Evolutionary conservation across 37 sponge, comb jelly and placozoan species (phyloP), one percentile per base, ranked within the genome.

Genomic region (Halisarca cf. caerulea): DNA sequence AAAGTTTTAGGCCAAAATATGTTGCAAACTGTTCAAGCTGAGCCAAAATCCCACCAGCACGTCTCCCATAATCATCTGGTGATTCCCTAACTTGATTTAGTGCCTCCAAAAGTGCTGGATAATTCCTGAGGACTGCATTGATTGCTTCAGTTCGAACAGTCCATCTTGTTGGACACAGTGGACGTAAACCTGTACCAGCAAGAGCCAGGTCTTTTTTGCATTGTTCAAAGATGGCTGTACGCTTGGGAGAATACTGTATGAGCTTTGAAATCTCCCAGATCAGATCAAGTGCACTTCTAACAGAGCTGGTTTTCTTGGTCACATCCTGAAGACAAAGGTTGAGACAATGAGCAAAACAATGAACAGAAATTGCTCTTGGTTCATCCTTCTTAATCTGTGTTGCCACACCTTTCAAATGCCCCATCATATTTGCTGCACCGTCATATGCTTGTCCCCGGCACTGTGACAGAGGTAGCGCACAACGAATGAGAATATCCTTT

Each of bases 1-100:
- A 78, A 17, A 93, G 85, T 60, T 93, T 89, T 21, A 94, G 68
- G 0, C 95, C 91, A 88, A 86, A 94, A 73, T 39, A 89, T 23
- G 88, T 88, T 23, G 42, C 23, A 84, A 91, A 90, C 35, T 85
- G 83, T 37, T 88, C 82, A 79, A 90, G 81, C n/a, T 62, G 30
- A 7, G 64, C 4, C 64, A 62, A 62, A 7, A 62, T 14, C 28
- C 83, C 39, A 53, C 51, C 58, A 18, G 91, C 91, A 47, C 74
- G 81, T 24, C 75, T 35, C 23, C 78, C 83, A 78, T 82, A 83
- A 24, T 83, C 83, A 79, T 84, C 80, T 70, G 84, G 58, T 8
- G 35, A 25, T 20, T 77, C 27, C 27, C 59, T 2, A 62, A 79
- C 78, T 4, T 20, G 43, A 21, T 74, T 36, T 24, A 89, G 54